Percentiles rank a stretch among this genome's conserved stretches.
phyloP scores from a whole-genome alignment of 53 echinoderm and acorn worm genomes.

The Antedon mediterranea region DNA sequence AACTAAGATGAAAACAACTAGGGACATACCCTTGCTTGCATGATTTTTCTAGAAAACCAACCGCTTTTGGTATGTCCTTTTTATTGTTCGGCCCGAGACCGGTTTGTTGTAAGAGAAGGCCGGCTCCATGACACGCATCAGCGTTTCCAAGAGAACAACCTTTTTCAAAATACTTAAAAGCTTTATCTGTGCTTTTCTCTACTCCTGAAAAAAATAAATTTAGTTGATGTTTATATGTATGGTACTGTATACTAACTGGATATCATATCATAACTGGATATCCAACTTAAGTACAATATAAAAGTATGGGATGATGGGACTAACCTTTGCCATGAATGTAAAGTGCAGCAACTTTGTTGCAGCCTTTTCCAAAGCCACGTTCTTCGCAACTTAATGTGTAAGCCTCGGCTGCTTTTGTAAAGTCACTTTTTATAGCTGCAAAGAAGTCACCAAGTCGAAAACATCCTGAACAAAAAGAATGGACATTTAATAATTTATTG shows the following conservation, averaged over 20 bases:
- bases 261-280: too few species aligned
- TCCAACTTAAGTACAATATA: too few species aligned
- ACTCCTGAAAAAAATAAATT: slow-evolving; percentile 36
- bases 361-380: slow-evolving; percentile 36
- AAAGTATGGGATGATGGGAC: too few species aligned
- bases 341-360: slow-evolving; percentile 65
- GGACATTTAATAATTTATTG: too few species aligned
- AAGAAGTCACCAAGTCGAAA: slow-evolving; percentile 75
- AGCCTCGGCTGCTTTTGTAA: slow-evolving; percentile 50
- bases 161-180: slow-evolving; percentile 67
- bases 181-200: slow-evolving; percentile 49
- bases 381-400: slow-evolving; percentile 65
- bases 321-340: slow-evolving; percentile 86
- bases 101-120: slow-evolving; percentile 3
- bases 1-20: slow-evolving; percentile 71
- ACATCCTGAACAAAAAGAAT: slow-evolving; percentile 36
- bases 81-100: slow-evolving; percentile 13
- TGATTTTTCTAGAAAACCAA: slow-evolving; percentile 32
- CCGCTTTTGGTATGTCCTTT: slow-evolving; percentile 16
- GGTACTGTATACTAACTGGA: too few species aligned
- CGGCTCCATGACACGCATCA: slow-evolving; percentile 64
- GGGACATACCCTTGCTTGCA: slow-evolving; percentile 52
- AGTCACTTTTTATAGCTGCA: slow-evolving; percentile 53
- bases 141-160: slow-evolving; percentile 44
- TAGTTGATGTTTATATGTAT: background rate